phyloP scores from a whole-genome alignment of 1,140 invertebrate species.

The Euura lappo region DNA sequence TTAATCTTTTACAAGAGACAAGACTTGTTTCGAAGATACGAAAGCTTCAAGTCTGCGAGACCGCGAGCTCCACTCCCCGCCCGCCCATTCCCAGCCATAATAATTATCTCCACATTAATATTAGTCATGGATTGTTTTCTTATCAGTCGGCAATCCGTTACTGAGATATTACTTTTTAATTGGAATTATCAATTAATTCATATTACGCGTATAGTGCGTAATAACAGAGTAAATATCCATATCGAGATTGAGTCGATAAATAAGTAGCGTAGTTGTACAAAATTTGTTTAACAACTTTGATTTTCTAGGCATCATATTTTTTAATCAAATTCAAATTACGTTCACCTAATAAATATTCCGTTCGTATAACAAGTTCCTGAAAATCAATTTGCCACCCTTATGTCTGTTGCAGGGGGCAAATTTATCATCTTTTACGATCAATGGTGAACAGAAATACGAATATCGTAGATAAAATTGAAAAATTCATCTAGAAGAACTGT shows the following conservation, averaged over 20 bases:
- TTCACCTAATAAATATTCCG: no score
- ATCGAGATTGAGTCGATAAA: not conserved
- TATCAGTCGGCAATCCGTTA: not conserved
- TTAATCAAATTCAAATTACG: no score
- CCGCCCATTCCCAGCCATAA: no score
- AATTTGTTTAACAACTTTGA: no score
- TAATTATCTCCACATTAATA: not conserved
- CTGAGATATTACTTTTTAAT: slow-evolving; percentile 34
- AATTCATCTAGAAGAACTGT: not conserved
- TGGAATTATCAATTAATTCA: slow-evolving; percentile 41
- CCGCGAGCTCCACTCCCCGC: not conserved
- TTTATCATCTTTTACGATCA: not conserved
- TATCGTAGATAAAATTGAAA: not conserved
- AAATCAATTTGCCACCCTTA: not conserved
- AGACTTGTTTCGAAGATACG: slow-evolving; percentile 3
- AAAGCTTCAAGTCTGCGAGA: not conserved
- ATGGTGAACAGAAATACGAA: not conserved
- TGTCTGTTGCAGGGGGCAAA: not conserved
- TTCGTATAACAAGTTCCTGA: not conserved
- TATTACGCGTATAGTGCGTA: slow-evolving; percentile 51
- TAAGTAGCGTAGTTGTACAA: no score
- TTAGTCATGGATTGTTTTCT: not conserved
- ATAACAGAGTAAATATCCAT: slow-evolving; percentile 44
- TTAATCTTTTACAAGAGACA: not conserved
- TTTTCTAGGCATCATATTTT: no score